Evolutionary conservation across 1,140 invertebrate genomes (phyloP).

Genomic region (Bombus confusus): DNA sequence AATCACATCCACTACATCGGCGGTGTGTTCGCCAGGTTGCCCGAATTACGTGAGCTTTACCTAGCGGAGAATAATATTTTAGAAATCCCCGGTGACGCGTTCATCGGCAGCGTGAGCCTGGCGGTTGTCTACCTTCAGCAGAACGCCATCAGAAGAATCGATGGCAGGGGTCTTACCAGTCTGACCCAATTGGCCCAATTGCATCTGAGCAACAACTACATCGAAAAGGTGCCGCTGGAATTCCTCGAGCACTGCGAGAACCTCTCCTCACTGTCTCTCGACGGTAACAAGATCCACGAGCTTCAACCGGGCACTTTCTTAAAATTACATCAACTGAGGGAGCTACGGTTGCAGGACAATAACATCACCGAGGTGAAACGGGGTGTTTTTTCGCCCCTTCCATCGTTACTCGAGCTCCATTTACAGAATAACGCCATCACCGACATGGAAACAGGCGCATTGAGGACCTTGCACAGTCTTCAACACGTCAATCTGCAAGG

Average conservation of each 20-base stretch:
- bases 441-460: constrained; percentile 91
- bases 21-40: constrained; percentile 90
- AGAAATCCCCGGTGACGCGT: constrained; percentile 91
- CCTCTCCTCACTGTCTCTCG: constrained; percentile 92
- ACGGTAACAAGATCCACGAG: constrained; percentile 93
- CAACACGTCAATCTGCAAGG: constrained; percentile 94
- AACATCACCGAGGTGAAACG: constrained; percentile 88
- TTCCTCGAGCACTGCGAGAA: constrained; percentile 89
- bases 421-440: constrained; percentile 93
- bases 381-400: constrained; percentile 91
- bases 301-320: constrained; percentile 91
- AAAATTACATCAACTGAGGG: constrained; percentile 88
- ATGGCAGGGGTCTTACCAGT: constrained; percentile 88
- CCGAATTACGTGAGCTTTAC: constrained; percentile 90
- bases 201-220: constrained; percentile 93
- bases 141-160: constrained; percentile 91
- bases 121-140: constrained; percentile 93
- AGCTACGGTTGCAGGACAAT: constrained; percentile 95
- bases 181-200: constrained; percentile 90
- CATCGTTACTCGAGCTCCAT: constrained; percentile 91
- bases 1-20: constrained; percentile 94
- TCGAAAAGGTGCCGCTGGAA: constrained; percentile 88
- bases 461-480: constrained; percentile 91
- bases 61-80: constrained; percentile 95
- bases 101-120: constrained; percentile 89